A percentile compares a stretch with the other conserved stretches of the same genome.
Evolutionary conservation across 2,888 invertebrate genomes (phyloP).

Genomic region (Chymomyza fuscimana): DNA sequence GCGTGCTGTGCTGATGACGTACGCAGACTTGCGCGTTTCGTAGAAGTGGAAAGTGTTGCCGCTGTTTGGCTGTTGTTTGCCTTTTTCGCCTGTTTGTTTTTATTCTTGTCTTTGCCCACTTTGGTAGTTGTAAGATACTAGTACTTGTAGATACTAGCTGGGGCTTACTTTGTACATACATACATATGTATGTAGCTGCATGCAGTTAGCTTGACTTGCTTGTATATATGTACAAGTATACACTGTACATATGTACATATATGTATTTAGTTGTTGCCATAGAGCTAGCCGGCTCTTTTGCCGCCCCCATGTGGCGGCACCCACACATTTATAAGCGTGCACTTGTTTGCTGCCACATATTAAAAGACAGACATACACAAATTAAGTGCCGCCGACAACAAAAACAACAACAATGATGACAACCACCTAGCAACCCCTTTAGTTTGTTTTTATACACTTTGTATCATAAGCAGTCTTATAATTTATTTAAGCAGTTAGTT

Average conservation of each 20-base stretch:
- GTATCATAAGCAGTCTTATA: not conserved
- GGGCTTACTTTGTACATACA: no score
- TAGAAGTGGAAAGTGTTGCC: constrained; percentile 45
- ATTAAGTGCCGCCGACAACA: not conserved
- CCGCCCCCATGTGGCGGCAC: not conserved
- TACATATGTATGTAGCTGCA: no score
- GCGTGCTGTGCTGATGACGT: constrained; percentile 1
- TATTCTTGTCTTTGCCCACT: constrained; percentile 30
- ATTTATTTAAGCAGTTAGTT: not conserved
- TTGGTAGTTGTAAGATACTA: constrained; percentile 33
- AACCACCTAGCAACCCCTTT: constrained; percentile 40
- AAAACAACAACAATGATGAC: constrained; percentile 12
- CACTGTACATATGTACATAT: not conserved
- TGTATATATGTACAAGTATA: no score
- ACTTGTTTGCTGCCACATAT: constrained; percentile 46
- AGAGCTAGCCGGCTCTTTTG: not conserved
- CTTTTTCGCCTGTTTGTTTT: constrained; percentile 38
- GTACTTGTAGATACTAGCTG: not conserved
- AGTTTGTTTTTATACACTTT: constrained; percentile 3
- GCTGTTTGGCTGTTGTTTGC: constrained; percentile 11
- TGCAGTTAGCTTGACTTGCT: no score
- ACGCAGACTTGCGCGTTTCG: constrained; percentile 15
- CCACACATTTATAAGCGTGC: not conserved
- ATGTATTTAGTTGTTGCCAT: not conserved
- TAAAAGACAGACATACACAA: constrained; percentile 26